Evolutionary conservation across 1,140 invertebrate species (phyloP).

Genomic region (Leptopilina clavipes): DNA sequence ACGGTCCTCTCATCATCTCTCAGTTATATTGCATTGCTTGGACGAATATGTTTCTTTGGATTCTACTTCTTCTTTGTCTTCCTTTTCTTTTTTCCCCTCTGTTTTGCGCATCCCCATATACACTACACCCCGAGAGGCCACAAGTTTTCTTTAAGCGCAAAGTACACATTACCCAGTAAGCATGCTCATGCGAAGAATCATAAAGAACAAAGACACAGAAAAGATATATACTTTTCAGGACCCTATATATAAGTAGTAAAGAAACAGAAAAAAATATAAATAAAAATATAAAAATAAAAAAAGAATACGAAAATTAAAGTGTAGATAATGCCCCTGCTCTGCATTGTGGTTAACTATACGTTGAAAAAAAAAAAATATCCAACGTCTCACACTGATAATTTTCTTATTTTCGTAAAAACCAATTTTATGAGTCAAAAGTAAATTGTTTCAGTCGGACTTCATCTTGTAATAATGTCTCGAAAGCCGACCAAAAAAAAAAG

Average conservation of each 20-base stretch:
- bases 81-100: neutral
- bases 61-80: conserved; percentile 34
- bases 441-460: conserved; percentile 5
- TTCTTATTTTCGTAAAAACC: conserved; percentile 25
- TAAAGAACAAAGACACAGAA: conserved; percentile 33
- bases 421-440: conserved; percentile 4
- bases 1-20: conserved; percentile 46
- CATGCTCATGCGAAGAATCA: conserved; percentile 24
- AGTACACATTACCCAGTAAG: conserved; percentile 18
- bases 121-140: no score
- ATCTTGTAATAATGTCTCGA: neutral
- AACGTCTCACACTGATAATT: neutral
- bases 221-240: conserved; percentile 28
- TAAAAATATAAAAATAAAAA: no score
- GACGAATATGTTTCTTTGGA: conserved; percentile 46
- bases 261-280: neutral
- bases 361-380: neutral
- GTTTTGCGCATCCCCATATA: no score
- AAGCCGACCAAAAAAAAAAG: neutral
- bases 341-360: conserved; percentile 27
- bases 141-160: conserved; percentile 11
- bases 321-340: conserved; percentile 23
- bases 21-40: conserved; percentile 52
- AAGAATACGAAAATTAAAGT: neutral
- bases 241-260: conserved; percentile 22